These are phyloP conservation scores for Lordiphosa andalusiaca DNA, from an alignment of 2,888 invertebrate genomes.

Conservation along the genomic window DNA sequence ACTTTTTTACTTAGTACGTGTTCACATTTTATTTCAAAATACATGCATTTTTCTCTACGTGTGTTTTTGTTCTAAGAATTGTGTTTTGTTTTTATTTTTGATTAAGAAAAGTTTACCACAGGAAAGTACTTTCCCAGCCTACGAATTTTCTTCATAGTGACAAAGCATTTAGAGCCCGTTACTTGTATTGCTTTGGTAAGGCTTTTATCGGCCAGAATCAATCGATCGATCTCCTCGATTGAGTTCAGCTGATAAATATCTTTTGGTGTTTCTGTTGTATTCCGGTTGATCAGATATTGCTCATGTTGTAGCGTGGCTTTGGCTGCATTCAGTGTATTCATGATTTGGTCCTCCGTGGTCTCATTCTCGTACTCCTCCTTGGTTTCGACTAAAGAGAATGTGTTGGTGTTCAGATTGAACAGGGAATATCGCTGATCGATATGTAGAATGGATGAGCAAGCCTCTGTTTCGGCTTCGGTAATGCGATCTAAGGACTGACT, in stretches of 20 bases:
- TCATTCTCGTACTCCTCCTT: conserved; percentile 67
- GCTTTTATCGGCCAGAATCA: conserved; percentile 79
- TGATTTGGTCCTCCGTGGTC: conserved; percentile 47
- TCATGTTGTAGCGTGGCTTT: conserved; percentile 64
- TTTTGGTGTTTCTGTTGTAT: conserved; percentile 71
- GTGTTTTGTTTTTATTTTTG: not conserved
- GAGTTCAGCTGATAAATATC: conserved; percentile 78
- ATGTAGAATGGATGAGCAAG: conserved; percentile 48
- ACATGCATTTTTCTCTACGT: conserved; percentile 49
- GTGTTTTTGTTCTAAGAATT: conserved; percentile 10
- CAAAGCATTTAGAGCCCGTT: conserved; percentile 79
- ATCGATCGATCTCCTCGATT: conserved; percentile 77
- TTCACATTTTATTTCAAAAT: conserved; percentile 47
- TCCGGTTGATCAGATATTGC: conserved; percentile 62
- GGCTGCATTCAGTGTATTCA: conserved; percentile 62
- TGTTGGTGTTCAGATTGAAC: conserved; percentile 67
- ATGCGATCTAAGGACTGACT: conserved; percentile 92
- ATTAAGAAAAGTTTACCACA: conserved; percentile 81
- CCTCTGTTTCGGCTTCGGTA: conserved; percentile 83
- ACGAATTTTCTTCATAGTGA: conserved; percentile 82
- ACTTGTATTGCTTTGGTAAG: conserved; percentile 78
- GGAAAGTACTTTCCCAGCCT: conserved; percentile 86
- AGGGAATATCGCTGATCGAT: conserved; percentile 73
- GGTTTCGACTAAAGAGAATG: conserved; percentile 75
- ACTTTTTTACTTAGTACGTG: conserved; percentile 34